These are phyloP conservation scores for Sitta europaea DNA, from an alignment of 2,113 vertebrate genomes.

Conservation along the genomic window DNA sequence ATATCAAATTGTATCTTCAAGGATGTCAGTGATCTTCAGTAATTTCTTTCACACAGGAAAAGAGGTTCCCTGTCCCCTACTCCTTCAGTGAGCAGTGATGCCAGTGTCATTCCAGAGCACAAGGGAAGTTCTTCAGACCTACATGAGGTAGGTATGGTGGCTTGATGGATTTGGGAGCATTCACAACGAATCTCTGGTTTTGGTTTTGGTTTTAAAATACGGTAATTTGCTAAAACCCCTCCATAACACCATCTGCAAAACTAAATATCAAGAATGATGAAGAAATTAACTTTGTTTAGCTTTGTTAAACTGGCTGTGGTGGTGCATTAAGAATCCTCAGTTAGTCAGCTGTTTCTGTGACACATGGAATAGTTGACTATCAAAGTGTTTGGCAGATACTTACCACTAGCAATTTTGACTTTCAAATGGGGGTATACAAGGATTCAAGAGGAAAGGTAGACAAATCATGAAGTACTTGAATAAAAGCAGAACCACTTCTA, in stretches of 20 bases:
- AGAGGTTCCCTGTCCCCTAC: background rate
- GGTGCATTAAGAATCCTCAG: background rate
- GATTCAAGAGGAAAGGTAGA: background rate
- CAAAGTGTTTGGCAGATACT: background rate
- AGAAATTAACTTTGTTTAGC: background rate
- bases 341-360: background rate
- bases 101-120: background rate
- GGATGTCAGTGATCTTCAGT: background rate
- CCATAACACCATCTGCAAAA: background rate
- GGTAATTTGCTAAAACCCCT: background rate
- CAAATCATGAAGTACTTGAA: background rate
- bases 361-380: background rate
- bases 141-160: background rate
- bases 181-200: background rate
- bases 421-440: background rate
- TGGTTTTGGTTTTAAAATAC: background rate
- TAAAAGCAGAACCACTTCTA: background rate
- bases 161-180: background rate
- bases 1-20: background rate
- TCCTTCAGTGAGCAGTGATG: background rate
- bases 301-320: background rate
- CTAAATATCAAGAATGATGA: background rate
- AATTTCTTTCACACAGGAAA: constrained; percentile 5
- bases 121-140: background rate
- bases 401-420: background rate